Percentiles rank a stretch among this genome's conserved stretches.
These are phyloP conservation scores for Oophaga pumilio DNA, from an alignment of 2,113 vertebrate genomes.

Conservation along the genomic window DNA sequence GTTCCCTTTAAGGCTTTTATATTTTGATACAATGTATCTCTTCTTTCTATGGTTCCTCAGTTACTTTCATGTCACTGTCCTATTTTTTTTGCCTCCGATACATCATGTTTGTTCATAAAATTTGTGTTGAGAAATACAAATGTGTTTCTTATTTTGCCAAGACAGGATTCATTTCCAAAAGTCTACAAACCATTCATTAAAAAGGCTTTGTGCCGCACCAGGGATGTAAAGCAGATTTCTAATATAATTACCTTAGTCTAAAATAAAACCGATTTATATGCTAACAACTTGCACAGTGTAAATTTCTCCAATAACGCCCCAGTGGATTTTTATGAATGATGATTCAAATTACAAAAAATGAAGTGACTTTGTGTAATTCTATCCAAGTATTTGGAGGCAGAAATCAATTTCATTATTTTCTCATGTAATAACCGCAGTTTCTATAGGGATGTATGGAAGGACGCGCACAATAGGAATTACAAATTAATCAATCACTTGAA, in stretches of 20 bases:
- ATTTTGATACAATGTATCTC: background rate
- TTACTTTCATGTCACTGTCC: background rate
- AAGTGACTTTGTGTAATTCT: constrained; percentile 40
- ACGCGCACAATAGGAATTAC: background rate
- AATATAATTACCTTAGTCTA: constrained; percentile 54
- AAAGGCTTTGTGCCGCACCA: constrained; percentile 17
- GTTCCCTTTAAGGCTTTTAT: background rate
- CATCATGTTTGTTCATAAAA: constrained; percentile 17
- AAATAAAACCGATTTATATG: constrained; percentile 51
- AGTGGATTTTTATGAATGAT: constrained; percentile 48
- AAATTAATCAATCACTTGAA: background rate
- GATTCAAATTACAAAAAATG: constrained; percentile 51
- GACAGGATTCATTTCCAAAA: constrained; percentile 28
- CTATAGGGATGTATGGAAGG: background rate
- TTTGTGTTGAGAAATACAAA: background rate
- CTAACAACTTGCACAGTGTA: constrained; percentile 37
- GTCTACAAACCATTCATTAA: constrained; percentile 46
- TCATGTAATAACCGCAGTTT: background rate
- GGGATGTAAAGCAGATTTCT: constrained; percentile 47
- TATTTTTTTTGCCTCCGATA: background rate
- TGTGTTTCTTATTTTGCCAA: constrained; percentile 11
- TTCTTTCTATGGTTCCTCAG: background rate
- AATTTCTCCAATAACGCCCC: constrained; percentile 47
- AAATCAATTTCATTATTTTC: constrained; percentile 2
- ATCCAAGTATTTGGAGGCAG: background rate